Evolutionary conservation across 2,113 vertebrate species (phyloP).

Genomic region (Microcebus tavaratra): DNA sequence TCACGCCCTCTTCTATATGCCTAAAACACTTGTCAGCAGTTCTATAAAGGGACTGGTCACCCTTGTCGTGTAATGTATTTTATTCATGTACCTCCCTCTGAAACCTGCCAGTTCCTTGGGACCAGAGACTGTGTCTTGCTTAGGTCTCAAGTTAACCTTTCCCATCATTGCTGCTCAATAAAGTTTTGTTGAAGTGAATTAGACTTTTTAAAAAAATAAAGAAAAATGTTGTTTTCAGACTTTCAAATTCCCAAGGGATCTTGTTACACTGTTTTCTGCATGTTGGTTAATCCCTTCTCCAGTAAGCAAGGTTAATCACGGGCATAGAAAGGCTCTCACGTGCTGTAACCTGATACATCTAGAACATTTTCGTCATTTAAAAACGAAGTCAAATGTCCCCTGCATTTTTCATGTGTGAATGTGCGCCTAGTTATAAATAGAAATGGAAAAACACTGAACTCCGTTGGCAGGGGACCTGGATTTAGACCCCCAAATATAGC

Average conservation of each 20-base stretch:
- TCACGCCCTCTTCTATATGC: background rate
- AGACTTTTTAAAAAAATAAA: background rate
- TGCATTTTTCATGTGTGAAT: slow-evolving; percentile 70
- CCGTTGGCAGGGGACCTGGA: slow-evolving; percentile 16
- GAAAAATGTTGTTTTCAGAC: slow-evolving; percentile 65
- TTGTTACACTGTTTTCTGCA: slow-evolving; percentile 27
- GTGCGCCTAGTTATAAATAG: slow-evolving; percentile 71
- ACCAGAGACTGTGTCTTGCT: background rate
- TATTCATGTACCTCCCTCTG: background rate
- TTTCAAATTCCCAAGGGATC: slow-evolving; percentile 69
- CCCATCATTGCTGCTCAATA: background rate
- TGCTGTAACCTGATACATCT: slow-evolving; percentile 60
- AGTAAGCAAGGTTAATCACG: background rate
- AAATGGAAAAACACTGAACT: slow-evolving; percentile 62
- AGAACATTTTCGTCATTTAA: slow-evolving; percentile 65
- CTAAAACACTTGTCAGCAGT: background rate
- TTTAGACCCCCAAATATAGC: slow-evolving; percentile 67
- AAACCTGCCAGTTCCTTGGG: background rate
- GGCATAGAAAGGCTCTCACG: background rate
- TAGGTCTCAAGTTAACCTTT: background rate
- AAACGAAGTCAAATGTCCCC: slow-evolving; percentile 50
- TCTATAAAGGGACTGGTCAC: background rate
- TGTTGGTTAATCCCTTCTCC: slow-evolving; percentile 56
- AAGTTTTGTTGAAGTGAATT: background rate
- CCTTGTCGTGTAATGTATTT: background rate